phyloP scores from a whole-genome alignment of 2,113 vertebrate genomes.

The Oxygymnocypris stewartii region DNA sequence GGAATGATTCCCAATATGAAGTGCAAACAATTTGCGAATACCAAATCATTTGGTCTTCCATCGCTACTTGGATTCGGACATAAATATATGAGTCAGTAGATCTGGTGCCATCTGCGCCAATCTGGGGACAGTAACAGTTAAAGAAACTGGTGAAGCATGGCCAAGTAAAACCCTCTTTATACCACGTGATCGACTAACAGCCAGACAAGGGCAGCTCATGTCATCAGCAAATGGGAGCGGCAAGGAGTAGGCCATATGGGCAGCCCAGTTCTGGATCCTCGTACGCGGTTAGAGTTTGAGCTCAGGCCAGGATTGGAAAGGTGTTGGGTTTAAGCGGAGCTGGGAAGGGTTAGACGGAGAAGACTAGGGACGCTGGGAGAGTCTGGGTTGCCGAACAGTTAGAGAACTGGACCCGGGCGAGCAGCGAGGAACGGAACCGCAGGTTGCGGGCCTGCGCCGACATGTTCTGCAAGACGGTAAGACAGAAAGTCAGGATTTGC shows the following conservation, averaged over 20 bases:
- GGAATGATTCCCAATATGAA: neutral
- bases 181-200: slow-evolving; percentile 44
- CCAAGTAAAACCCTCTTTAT: slow-evolving; percentile 41
- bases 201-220: slow-evolving; percentile 39
- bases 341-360: slow-evolving; percentile 10
- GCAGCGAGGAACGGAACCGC: neutral
- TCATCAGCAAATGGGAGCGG: slow-evolving; percentile 36
- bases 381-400: neutral
- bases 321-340: slow-evolving; percentile 26
- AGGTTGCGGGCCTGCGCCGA: slow-evolving; percentile 22
- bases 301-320: slow-evolving; percentile 37
- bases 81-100: slow-evolving; percentile 25
- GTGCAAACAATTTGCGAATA: neutral
- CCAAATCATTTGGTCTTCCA: slow-evolving; percentile 13
- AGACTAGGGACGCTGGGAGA: slow-evolving; percentile 6
- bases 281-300: slow-evolving; percentile 38
- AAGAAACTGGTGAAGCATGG: slow-evolving; percentile 40
- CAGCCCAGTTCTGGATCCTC: slow-evolving; percentile 43
- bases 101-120: slow-evolving; percentile 21
- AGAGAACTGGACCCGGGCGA: neutral
- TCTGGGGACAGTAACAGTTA: slow-evolving; percentile 41
- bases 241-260: slow-evolving; percentile 53
- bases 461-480: slow-evolving; percentile 55
- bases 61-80: neutral
- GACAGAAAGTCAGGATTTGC: neutral